phyloP scores from a whole-genome alignment of 2,113 vertebrate species.

The Dissostichus mawsoni region DNA sequence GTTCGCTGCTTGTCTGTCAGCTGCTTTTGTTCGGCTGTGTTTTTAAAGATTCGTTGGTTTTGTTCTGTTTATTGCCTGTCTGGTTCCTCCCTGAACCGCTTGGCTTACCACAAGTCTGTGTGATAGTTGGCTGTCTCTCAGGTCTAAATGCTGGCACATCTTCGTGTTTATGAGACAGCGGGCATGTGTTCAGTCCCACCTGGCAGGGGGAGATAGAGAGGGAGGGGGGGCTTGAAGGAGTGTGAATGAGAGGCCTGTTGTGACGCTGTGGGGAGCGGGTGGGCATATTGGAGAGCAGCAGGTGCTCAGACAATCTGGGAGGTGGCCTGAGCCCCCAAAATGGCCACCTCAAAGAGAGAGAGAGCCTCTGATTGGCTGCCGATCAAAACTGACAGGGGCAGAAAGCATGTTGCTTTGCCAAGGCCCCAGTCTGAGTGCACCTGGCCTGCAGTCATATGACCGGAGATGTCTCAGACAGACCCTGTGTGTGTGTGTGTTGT shows the following conservation, averaged over 20 bases:
- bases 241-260: constrained; percentile 81
- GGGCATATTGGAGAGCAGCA: constrained; percentile 85
- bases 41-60: constrained; percentile 47
- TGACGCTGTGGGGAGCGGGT: constrained; percentile 72
- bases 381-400: constrained; percentile 71
- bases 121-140: constrained; percentile 63
- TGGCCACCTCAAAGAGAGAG: constrained; percentile 50
- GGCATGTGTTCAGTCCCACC: constrained; percentile 81
- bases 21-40: constrained; percentile 27
- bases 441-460: constrained; percentile 78
- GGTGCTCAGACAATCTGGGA: constrained; percentile 76
- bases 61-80: constrained; percentile 40
- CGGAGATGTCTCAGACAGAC: constrained; percentile 75
- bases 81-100: constrained; percentile 47
- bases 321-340: constrained; percentile 63
- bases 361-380: constrained; percentile 71
- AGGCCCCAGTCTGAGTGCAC: constrained; percentile 72
- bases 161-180: constrained; percentile 73
- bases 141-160: constrained; percentile 68
- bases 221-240: constrained; percentile 41
- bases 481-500: constrained; percentile 70
- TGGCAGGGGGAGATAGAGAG: constrained; percentile 66
- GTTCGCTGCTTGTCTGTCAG: constrained; percentile 13
- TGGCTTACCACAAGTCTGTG: constrained; percentile 43
- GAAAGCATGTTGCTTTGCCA: constrained; percentile 58